Base-by-base conservation (phyloP, 2,113 vertebrate species). In the Cichladusa arquata region DNA sequence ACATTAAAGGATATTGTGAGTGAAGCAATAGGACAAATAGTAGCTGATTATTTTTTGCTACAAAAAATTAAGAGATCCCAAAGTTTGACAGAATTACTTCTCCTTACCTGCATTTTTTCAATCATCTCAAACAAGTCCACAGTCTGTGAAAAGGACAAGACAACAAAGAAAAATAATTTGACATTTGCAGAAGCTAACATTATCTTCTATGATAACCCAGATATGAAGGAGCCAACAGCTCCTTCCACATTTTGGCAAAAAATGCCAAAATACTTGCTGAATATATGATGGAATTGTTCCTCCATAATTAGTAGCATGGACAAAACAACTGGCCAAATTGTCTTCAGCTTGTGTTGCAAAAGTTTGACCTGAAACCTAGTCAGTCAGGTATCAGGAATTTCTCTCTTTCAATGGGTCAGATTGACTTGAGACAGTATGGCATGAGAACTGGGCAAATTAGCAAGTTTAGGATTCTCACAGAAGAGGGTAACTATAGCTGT, bases 81-180 rank as follows among this genome's bases (percentile, higher is more conserved):
- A 76, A 81, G 10, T 34, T 0, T 85, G 62, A 81, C 40, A 81
- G 60, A 86, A 33, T 62, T 82, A 81, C 12, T 76, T 60, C 70
- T 94, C 48, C 95, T 98, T 98, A 97, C 97, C 97, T 98, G 97
- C 97, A 98, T 98, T 97, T 98, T 98, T 95, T 98, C 97, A 97
- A 99, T 99, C 96, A 99, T 99, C 97, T 99, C 99, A 98, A 99
- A 99, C 94, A 99, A 97, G 96, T 99, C 99, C 7, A 97, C 98
- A 86, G 98, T 97, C 98, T 99, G 98, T 45, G 20, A 96, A 95
- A 79, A 76, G 33, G 44, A 73, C 91, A 61, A 88, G 44, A 92
- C 26, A 96, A 72, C 16, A 79, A 19, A 22, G 28, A 67, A 82
- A 91, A 92, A 70, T 9, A 65, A 50, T 66, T 65, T 36, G 61